phyloP scores from a whole-genome alignment of 1,140 invertebrate species.

The Rhopalosiphum padi region DNA sequence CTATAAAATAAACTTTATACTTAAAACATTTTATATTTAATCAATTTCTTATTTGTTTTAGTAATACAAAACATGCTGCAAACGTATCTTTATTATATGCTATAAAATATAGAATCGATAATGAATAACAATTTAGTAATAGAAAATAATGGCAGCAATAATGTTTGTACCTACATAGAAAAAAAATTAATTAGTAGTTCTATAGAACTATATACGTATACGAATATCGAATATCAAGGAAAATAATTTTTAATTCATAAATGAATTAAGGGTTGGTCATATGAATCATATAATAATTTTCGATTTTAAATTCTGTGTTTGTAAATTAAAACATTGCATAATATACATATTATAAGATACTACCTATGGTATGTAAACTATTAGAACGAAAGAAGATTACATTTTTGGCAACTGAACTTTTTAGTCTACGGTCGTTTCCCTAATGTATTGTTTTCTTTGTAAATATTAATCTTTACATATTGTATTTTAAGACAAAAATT shows the following conservation, averaged over 20 bases:
- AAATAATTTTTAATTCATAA: neutral
- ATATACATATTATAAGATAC: neutral
- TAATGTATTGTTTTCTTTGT: neutral
- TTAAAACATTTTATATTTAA: neutral
- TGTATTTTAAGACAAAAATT: neutral
- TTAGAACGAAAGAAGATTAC: neutral
- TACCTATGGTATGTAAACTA: neutral
- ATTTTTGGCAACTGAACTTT: neutral
- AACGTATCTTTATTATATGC: neutral
- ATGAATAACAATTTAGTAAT: neutral
- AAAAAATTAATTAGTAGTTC: neutral
- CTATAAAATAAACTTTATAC: neutral
- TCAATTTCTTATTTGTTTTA: neutral
- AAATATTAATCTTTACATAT: neutral
- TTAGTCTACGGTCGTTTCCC: neutral
- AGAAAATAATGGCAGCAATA: neutral
- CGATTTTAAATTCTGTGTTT: neutral
- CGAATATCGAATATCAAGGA: neutral
- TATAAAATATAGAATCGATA: neutral
- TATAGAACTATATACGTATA: no score
- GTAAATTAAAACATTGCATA: neutral
- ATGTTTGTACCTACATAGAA: neutral
- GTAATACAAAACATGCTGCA: neutral
- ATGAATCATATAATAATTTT: neutral
- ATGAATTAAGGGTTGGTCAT: neutral